A percentile compares a stretch with the other conserved stretches of the same genome.
These are phyloP conservation scores for Chelon labrosus DNA, from an alignment of 2,797 vertebrate genomes.

Conservation along the genomic window DNA sequence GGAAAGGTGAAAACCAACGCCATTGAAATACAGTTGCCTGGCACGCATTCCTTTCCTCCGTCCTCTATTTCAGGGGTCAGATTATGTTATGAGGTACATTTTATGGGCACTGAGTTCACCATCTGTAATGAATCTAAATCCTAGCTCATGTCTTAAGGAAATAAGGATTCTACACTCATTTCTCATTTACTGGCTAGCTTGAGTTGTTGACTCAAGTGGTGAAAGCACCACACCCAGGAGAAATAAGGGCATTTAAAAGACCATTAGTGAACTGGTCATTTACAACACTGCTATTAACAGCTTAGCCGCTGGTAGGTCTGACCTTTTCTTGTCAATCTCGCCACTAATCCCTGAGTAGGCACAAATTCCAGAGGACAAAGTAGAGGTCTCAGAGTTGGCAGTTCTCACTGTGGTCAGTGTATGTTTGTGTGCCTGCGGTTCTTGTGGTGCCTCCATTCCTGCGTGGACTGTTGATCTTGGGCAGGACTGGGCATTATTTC, in stretches of 20 bases:
- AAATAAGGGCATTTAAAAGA: slow-evolving; percentile 33
- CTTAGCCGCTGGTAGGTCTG: slow-evolving; percentile 37
- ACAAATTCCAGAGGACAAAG: slow-evolving; percentile 51
- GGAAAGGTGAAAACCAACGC: slow-evolving; percentile 41
- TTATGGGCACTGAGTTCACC: background rate
- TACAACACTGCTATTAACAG: slow-evolving; percentile 54
- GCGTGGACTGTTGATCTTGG: slow-evolving; percentile 77
- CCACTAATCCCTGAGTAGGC: slow-evolving; percentile 38
- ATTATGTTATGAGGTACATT: slow-evolving; percentile 3
- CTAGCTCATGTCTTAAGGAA: background rate
- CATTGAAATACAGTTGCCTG: background rate
- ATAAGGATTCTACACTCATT: slow-evolving; percentile 13
- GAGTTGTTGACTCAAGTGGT: slow-evolving; percentile 22
- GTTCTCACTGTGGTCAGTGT: slow-evolving; percentile 42
- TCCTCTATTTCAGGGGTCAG: slow-evolving; percentile 14
- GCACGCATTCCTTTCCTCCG: background rate
- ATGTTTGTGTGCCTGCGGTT: slow-evolving; percentile 58
- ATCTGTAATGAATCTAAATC: slow-evolving; percentile 4
- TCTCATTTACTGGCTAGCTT: slow-evolving; percentile 10
- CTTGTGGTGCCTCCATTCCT: slow-evolving; percentile 68
- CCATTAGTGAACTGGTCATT: slow-evolving; percentile 43
- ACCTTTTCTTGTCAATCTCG: slow-evolving; percentile 46
- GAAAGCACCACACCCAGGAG: slow-evolving; percentile 30
- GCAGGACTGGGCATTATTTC: slow-evolving; percentile 60
- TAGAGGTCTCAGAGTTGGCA: slow-evolving; percentile 21